Conservation (phyloP, 2,113 vertebrate species). For the Spea bombifrons region DNA sequence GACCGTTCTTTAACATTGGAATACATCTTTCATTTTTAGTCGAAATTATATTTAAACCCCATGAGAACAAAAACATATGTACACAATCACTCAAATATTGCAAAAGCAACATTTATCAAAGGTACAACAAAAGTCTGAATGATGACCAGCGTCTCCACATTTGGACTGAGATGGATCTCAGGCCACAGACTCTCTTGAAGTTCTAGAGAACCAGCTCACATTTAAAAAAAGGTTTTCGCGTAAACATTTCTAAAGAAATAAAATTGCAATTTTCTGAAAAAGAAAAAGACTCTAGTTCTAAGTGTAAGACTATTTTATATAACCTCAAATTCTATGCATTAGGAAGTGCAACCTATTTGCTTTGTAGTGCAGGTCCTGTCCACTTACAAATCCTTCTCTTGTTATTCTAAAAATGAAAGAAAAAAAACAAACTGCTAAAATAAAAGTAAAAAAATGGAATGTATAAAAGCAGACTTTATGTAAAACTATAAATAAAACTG, state of each 20-base stretch:
- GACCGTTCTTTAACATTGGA: too few species aligned
- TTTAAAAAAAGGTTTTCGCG: not conserved
- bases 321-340: too few species aligned
- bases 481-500: conserved; percentile 74
- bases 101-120: too few species aligned
- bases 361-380: not conserved
- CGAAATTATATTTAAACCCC: too few species aligned
- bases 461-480: conserved; percentile 53
- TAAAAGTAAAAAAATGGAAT: conserved; percentile 34
- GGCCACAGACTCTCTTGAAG: not conserved
- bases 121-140: too few species aligned
- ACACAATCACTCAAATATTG: too few species aligned
- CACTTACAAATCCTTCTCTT: conserved; percentile 15
- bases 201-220: not conserved
- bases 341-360: too few species aligned
- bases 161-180: too few species aligned
- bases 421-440: conserved; percentile 12
- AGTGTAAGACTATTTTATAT: too few species aligned
- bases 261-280: not conserved
- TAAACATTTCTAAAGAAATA: not conserved
- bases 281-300: not conserved
- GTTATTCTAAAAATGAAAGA: conserved; percentile 6
- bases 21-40: too few species aligned
- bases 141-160: too few species aligned
- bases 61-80: too few species aligned